A percentile compares a stretch with the other conserved stretches of the same genome.
phyloP scores from a whole-genome alignment of 2,113 vertebrate species.

The Perca schrenkii region DNA sequence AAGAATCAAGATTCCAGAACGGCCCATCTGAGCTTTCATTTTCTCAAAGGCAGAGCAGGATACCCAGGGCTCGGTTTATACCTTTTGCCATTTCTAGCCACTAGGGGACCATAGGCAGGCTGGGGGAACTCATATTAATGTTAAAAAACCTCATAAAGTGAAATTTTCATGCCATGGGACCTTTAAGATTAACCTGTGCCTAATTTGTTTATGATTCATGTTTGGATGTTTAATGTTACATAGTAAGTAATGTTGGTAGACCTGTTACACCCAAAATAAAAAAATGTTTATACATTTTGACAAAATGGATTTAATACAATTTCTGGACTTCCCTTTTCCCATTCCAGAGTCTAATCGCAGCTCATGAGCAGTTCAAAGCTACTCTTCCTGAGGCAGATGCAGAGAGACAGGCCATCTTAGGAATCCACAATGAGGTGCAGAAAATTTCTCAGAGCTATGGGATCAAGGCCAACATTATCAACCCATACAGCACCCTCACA shows the following conservation, averaged over 20 bases:
- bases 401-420: conserved; percentile 95
- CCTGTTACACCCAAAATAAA: neutral
- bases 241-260: neutral
- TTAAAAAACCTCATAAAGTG: too few species aligned
- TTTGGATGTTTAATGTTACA: neutral
- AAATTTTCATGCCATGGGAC: too few species aligned
- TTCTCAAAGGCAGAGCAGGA: too few species aligned
- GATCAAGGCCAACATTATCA: conserved; percentile 89
- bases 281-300: conserved; percentile 5
- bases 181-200: neutral
- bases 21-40: too few species aligned
- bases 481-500: conserved; percentile 94
- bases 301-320: conserved; percentile 31
- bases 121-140: too few species aligned
- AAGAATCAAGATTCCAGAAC: too few species aligned
- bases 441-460: conserved; percentile 97
- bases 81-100: too few species aligned
- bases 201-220: neutral
- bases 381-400: conserved; percentile 89
- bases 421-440: conserved; percentile 96
- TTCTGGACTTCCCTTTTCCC: conserved; percentile 25
- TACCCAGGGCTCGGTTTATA: too few species aligned
- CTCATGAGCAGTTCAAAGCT: conserved; percentile 92
- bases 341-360: conserved; percentile 92
- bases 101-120: too few species aligned